A percentile compares a stretch with the other conserved stretches of the same genome.
Evolutionary conservation across 2,888 invertebrate species (phyloP).

Genomic region (Zygothrica quintamaculata): DNA sequence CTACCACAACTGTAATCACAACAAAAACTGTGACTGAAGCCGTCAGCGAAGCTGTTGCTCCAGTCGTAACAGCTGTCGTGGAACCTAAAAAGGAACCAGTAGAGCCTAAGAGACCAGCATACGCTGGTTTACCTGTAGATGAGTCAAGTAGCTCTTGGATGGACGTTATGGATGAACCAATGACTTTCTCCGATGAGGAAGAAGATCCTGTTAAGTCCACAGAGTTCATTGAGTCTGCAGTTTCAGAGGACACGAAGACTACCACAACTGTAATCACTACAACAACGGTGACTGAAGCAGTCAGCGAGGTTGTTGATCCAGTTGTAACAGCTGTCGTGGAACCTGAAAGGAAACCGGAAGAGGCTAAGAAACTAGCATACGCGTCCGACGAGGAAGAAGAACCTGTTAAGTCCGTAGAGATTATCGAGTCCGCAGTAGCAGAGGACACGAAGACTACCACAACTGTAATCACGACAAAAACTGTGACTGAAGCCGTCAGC

Average conservation of each 20-base stretch:
- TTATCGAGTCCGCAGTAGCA: neutral
- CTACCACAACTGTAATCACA: slow-evolving; percentile 11
- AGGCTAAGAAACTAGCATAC: slow-evolving; percentile 24
- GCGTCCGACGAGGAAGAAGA: slow-evolving; percentile 23
- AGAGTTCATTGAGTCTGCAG: slow-evolving; percentile 1
- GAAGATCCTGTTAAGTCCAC: slow-evolving; percentile 5
- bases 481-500: slow-evolving; percentile 24
- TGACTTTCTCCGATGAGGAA: slow-evolving; percentile 27
- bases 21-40: slow-evolving; percentile 3
- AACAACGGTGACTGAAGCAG: slow-evolving; percentile 20
- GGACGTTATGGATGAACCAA: slow-evolving; percentile 33
- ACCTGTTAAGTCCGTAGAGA: slow-evolving; percentile 6
- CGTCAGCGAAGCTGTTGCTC: neutral
- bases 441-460: slow-evolving; percentile 19
- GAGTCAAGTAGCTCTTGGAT: slow-evolving; percentile 51
- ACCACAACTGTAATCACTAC: slow-evolving; percentile 7
- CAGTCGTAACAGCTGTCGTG: slow-evolving; percentile 28
- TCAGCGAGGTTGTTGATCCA: neutral
- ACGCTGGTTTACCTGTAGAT: slow-evolving; percentile 78
- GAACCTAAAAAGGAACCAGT: slow-evolving; percentile 5
- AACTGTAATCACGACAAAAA: slow-evolving; percentile 34
- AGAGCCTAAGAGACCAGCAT: slow-evolving; percentile 33
- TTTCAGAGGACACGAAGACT: slow-evolving; percentile 1
- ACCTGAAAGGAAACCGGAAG: neutral
- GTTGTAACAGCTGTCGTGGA: neutral